Evolutionary conservation across 2,888 invertebrate species (phyloP).

Genomic region (Tinea pellionella): DNA sequence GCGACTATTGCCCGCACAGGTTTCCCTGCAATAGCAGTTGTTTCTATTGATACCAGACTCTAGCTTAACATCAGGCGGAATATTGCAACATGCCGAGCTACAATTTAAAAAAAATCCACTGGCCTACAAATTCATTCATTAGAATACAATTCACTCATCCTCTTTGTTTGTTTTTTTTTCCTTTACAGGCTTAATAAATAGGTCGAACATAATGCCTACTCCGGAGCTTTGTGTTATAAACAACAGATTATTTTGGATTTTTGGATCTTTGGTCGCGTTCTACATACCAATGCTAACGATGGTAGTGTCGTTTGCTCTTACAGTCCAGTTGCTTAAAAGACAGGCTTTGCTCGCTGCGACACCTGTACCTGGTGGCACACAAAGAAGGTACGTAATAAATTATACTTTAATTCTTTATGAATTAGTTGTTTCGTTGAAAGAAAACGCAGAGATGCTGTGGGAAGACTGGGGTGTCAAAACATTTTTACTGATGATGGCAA

Average conservation of each 20-base stretch:
- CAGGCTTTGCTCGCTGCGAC: conserved; percentile 79
- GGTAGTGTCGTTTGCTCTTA: conserved; percentile 91
- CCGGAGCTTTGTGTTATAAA: conserved; percentile 83
- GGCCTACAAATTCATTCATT: too few relatives aligned
- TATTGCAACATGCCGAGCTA: too few relatives aligned
- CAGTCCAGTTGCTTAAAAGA: conserved; percentile 85
- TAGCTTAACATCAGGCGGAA: too few relatives aligned
- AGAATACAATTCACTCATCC: background rate
- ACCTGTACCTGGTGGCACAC: conserved; percentile 54
- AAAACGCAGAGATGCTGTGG: too few relatives aligned
- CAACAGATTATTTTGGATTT: conserved; percentile 87
- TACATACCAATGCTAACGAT: conserved; percentile 96
- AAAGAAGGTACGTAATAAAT: conserved; percentile 38
- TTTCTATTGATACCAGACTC: too few relatives aligned
- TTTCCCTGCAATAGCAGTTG: too few relatives aligned
- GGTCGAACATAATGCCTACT: conserved; percentile 83
- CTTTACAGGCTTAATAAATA: conserved; percentile 77
- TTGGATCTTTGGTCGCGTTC: conserved; percentile 93
- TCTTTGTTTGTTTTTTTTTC: conserved; percentile 9
- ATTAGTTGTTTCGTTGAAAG: too few relatives aligned
- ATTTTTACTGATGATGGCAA: too few relatives aligned
- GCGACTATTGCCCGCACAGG: too few relatives aligned
- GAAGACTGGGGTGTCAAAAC: too few relatives aligned
- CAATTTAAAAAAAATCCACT: too few relatives aligned
- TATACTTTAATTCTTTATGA: background rate